Evolutionary conservation across 2,113 vertebrate genomes (phyloP).

Genomic region (Platysternon megacephalum): DNA sequence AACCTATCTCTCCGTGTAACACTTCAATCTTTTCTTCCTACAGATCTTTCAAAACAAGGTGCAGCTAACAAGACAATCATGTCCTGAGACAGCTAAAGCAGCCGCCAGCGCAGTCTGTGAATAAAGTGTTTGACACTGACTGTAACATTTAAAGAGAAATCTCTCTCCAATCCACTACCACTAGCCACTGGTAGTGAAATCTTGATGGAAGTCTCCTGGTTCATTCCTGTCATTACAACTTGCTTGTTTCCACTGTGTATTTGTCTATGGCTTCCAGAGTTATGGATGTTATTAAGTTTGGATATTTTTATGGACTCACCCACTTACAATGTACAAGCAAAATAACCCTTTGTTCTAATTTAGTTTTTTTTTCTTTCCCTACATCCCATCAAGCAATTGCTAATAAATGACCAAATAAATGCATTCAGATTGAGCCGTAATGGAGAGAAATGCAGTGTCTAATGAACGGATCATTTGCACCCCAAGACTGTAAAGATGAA

Average conservation of each 20-base stretch:
- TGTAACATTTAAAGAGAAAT: slow-evolving; percentile 4
- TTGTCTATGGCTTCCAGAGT: background rate
- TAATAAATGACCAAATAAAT: slow-evolving; percentile 59
- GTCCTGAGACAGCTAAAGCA: slow-evolving; percentile 2
- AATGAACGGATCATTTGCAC: slow-evolving; percentile 64
- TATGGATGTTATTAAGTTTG: slow-evolving; percentile 28
- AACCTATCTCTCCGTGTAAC: slow-evolving; percentile 11
- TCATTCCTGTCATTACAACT: background rate
- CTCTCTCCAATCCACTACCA: background rate
- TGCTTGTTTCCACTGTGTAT: background rate
- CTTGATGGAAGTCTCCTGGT: background rate
- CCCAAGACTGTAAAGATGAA: slow-evolving; percentile 60
- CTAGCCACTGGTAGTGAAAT: background rate
- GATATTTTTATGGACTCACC: slow-evolving; percentile 38
- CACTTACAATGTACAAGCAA: background rate
- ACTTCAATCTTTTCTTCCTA: slow-evolving; percentile 45
- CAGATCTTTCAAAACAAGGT: slow-evolving; percentile 45
- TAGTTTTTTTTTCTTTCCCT: slow-evolving; percentile 10
- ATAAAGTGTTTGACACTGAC: background rate
- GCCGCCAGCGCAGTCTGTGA: background rate
- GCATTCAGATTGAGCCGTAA: slow-evolving; percentile 62
- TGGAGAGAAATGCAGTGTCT: slow-evolving; percentile 63
- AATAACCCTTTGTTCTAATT: slow-evolving; percentile 16
- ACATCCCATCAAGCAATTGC: slow-evolving; percentile 22
- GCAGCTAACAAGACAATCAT: background rate